phyloP scores from a whole-genome alignment of 1,140 invertebrate genomes.

The Calliopsis andreniformis region DNA sequence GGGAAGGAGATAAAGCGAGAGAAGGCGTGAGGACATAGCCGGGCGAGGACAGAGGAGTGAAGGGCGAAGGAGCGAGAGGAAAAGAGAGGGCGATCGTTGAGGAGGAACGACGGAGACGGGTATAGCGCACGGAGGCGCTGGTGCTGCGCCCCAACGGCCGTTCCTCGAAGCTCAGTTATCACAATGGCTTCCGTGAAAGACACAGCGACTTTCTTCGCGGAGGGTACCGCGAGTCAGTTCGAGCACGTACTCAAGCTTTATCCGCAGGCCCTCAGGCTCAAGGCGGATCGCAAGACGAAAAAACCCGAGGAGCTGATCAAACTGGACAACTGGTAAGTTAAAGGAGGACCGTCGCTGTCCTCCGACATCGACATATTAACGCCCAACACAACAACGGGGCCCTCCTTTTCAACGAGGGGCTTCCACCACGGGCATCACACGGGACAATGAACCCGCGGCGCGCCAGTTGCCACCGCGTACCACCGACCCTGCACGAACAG shows the following conservation, averaged over 20 bases:
- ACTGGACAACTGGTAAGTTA: conserved; percentile 94
- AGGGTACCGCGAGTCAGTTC: conserved; percentile 92
- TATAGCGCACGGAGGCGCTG: conserved; percentile 54
- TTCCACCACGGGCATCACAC: conserved; percentile 64
- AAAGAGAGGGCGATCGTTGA: conserved; percentile 5
- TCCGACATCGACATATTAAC: conserved; percentile 28
- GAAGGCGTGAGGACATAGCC: background rate
- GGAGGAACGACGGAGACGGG: conserved; percentile 42
- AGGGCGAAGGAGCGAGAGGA: conserved; percentile 11
- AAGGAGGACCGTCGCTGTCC: background rate
- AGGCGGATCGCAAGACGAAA: conserved; percentile 93
- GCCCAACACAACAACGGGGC: conserved; percentile 48
- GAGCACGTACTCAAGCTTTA: conserved; percentile 94
- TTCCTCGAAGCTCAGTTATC: conserved; percentile 81
- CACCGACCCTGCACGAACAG: conserved; percentile 47
- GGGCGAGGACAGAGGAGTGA: conserved; percentile 23
- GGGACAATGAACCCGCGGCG: conserved; percentile 77
- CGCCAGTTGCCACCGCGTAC: conserved; percentile 69
- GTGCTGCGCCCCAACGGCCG: conserved; percentile 72
- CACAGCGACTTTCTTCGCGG: conserved; percentile 94
- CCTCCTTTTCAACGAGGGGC: conserved; percentile 64
- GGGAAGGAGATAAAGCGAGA: conserved; percentile 6
- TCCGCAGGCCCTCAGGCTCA: conserved; percentile 91
- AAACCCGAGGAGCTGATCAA: conserved; percentile 96
- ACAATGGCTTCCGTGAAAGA: conserved; percentile 92